Percentiles rank a stretch among this genome's conserved stretches.
phyloP scores from a whole-genome alignment of 2,888 invertebrate genomes.

The Crepidodera aurea region DNA sequence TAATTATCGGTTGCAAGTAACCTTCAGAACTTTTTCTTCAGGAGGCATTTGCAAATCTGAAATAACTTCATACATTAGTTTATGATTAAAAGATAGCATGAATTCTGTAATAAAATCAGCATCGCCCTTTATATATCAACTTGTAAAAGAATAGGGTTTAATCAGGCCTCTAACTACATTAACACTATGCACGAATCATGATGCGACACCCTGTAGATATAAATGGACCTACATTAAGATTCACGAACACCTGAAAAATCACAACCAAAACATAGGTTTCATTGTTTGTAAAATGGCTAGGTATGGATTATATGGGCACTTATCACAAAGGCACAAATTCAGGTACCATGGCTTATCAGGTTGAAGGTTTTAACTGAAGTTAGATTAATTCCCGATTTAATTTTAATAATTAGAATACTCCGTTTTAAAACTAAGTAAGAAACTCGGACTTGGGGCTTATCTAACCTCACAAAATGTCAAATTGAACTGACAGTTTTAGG shows the following conservation, averaged over 20 bases:
- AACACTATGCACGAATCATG: slow-evolving; percentile 19
- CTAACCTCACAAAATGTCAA: slow-evolving; percentile 1
- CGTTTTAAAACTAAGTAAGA: background rate
- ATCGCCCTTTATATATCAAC: background rate
- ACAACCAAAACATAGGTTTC: slow-evolving; percentile 23
- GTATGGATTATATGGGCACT: slow-evolving; percentile 3
- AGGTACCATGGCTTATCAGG: background rate
- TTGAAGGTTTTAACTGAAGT: background rate
- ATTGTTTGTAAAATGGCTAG: slow-evolving; percentile 8
- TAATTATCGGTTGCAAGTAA: no score
- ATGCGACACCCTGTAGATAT: slow-evolving; percentile 27
- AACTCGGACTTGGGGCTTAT: background rate
- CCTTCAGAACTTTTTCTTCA: no score
- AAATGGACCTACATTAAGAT: slow-evolving; percentile 30
- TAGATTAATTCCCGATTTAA: background rate
- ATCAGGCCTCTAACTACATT: background rate
- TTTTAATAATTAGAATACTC: background rate
- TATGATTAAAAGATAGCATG: no score
- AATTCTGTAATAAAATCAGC: background rate
- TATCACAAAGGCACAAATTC: slow-evolving; percentile 9
- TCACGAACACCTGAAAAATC: slow-evolving; percentile 27
- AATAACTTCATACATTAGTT: no score
- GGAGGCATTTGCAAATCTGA: no score
- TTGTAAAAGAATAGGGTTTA: background rate
- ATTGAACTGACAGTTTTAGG: background rate